Conservation (phyloP, 2,113 vertebrate genomes). For the Chloropsis cyanopogon region DNA sequence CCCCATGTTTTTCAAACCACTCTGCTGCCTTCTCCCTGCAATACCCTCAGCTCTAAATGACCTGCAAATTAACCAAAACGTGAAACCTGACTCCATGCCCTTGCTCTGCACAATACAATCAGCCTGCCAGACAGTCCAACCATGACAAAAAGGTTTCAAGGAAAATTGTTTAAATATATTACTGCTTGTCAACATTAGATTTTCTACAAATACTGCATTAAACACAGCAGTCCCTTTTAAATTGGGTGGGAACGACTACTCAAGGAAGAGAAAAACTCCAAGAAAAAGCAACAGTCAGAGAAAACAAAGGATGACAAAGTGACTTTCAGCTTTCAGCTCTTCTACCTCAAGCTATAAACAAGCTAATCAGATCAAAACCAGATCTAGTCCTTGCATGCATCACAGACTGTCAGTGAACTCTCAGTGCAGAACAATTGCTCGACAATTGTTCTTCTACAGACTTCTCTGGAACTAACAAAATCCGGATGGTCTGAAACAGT, state of each 20-base stretch:
- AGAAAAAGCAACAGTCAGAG: background rate
- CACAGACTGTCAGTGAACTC: background rate
- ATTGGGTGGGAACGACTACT: background rate
- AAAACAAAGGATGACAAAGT: background rate
- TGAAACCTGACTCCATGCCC: background rate
- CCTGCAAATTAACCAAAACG: conserved; percentile 41
- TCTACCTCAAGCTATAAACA: background rate
- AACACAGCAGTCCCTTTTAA: background rate
- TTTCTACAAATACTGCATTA: background rate
- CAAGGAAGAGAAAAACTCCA: background rate
- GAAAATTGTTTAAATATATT: conserved; percentile 2
- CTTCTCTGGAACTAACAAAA: background rate
- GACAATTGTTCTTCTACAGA: background rate
- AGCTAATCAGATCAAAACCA: conserved; percentile 21
- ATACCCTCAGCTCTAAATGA: background rate
- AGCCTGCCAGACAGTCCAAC: background rate
- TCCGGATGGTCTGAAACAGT: background rate
- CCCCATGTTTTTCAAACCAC: background rate
- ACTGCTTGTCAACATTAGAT: background rate
- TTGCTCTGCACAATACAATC: background rate
- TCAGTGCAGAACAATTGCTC: background rate
- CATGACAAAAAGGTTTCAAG: conserved; percentile 11
- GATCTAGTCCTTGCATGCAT: background rate
- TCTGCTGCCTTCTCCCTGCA: background rate
- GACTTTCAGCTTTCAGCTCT: background rate